Percentiles rank a stretch among this genome's conserved stretches.
These are phyloP conservation scores for Paramormyrops hopkinsi DNA, from an alignment of 2,797 vertebrate species.

Conservation along the genomic window DNA sequence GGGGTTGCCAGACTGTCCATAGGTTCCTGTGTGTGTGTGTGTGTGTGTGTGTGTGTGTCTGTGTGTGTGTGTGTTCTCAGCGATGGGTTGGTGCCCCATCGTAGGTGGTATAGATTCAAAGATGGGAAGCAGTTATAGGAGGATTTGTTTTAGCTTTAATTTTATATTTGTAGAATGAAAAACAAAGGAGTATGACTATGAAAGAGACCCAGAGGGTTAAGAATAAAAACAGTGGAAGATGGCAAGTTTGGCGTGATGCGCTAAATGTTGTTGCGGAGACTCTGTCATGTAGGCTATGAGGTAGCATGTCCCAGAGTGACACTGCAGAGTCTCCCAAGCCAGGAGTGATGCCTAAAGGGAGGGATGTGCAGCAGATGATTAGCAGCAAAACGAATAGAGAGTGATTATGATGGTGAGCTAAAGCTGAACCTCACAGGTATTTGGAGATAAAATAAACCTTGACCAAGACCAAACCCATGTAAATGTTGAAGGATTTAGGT, in stretches of 20 bases:
- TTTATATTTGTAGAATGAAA: background rate
- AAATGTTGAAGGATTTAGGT: background rate
- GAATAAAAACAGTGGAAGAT: background rate
- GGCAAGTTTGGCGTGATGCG: background rate
- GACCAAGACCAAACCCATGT: background rate
- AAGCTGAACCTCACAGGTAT: background rate
- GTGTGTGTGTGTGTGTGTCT: background rate
- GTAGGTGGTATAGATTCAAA: background rate
- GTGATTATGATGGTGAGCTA: background rate
- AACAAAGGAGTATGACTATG: background rate
- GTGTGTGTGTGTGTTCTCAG: background rate
- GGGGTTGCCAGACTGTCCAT: background rate
- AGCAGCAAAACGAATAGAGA: background rate
- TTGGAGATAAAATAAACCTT: background rate
- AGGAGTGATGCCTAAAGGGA: background rate
- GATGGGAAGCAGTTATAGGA: background rate
- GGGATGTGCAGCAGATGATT: background rate
- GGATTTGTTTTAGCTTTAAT: background rate
- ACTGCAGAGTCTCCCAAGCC: background rate
- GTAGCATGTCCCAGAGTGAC: background rate
- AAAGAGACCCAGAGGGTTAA: background rate
- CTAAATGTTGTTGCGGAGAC: background rate
- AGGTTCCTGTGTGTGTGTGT: background rate
- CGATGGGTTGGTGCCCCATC: background rate
- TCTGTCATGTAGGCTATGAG: background rate